A percentile compares a stretch with the other conserved stretches of the same genome.
Evolutionary conservation across 2,888 invertebrate genomes (phyloP).

Genomic region (Diaperis boleti): DNA sequence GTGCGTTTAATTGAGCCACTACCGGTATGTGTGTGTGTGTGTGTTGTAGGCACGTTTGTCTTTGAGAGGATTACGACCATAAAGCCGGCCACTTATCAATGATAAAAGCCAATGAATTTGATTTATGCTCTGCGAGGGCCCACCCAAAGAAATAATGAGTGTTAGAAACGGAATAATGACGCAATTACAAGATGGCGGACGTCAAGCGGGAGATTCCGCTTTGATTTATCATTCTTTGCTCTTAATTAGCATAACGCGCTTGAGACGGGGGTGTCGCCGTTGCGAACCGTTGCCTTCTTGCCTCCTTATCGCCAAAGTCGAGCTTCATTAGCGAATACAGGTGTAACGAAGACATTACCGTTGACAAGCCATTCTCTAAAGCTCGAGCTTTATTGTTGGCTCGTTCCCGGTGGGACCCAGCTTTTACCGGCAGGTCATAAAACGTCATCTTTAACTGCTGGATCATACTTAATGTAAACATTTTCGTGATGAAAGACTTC

Average conservation of each 20-base stretch:
- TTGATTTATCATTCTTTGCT: conserved; percentile 53
- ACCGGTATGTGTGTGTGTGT: conserved; percentile 22
- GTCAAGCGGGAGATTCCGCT: conserved; percentile 48
- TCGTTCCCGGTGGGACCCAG: conserved; percentile 35
- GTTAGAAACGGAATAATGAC: conserved; percentile 53
- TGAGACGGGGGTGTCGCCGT: conserved; percentile 38
- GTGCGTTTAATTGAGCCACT: conserved; percentile 32
- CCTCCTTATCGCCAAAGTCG: conserved; percentile 49
- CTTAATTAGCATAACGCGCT: conserved; percentile 53
- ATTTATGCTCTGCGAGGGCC: conserved; percentile 48
- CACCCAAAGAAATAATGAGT: conserved; percentile 53
- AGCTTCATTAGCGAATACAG: conserved; percentile 40
- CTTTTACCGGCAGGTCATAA: neutral
- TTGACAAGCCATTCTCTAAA: conserved; percentile 46
- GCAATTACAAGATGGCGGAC: conserved; percentile 52
- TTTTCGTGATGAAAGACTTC: too few relatives aligned
- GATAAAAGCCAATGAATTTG: conserved; percentile 44
- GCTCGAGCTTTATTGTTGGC: conserved; percentile 1
- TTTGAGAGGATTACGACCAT: conserved; percentile 36
- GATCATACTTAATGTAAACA: neutral
- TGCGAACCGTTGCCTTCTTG: conserved; percentile 43
- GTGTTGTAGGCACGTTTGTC: conserved; percentile 31
- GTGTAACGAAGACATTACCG: conserved; percentile 56
- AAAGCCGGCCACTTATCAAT: conserved; percentile 38
- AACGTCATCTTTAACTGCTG: neutral